These are phyloP conservation scores for Eufriesea mexicana DNA, from an alignment of 1,140 invertebrate genomes.

Conservation along the genomic window DNA sequence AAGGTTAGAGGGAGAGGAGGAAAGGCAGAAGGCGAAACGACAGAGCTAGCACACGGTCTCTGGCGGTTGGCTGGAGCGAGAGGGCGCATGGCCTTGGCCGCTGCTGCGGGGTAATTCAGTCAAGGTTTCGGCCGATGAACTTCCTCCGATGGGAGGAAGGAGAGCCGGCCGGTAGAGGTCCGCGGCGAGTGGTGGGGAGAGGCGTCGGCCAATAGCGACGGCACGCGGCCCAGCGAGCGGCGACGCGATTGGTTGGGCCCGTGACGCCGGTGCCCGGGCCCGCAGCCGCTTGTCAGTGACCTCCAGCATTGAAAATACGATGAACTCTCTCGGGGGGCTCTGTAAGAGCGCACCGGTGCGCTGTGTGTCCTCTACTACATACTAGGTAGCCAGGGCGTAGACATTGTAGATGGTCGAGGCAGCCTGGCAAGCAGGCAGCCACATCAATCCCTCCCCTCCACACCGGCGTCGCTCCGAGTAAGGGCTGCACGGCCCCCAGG, in stretches of 20 bases:
- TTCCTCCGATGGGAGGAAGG: slow-evolving; percentile 75
- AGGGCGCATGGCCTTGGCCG: slow-evolving; percentile 84
- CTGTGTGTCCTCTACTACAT: slow-evolving; percentile 68
- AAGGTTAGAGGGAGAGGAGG: slow-evolving; percentile 38
- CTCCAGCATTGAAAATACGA: slow-evolving; percentile 85
- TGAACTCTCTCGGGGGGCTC: slow-evolving; percentile 82
- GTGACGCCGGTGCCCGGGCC: slow-evolving; percentile 62
- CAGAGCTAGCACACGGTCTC: slow-evolving; percentile 40
- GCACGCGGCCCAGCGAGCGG: slow-evolving; percentile 60
- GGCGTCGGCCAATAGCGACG: slow-evolving; percentile 71
- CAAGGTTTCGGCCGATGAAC: slow-evolving; percentile 88
- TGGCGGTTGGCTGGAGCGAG: slow-evolving; percentile 70
- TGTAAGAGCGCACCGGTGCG: slow-evolving; percentile 63
- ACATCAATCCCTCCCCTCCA: slow-evolving; percentile 76
- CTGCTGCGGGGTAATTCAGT: slow-evolving; percentile 87
- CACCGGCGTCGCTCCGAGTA: slow-evolving; percentile 70
- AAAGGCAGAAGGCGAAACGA: slow-evolving; percentile 50
- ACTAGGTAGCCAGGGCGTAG: slow-evolving; percentile 78
- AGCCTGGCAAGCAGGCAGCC: slow-evolving; percentile 55
- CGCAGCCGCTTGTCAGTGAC: slow-evolving; percentile 83
- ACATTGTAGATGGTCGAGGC: slow-evolving; percentile 74
- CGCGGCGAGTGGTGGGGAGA: slow-evolving; percentile 67
- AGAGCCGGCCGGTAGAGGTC: slow-evolving; percentile 61
- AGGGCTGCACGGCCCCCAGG: slow-evolving; percentile 80
- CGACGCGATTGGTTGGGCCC: slow-evolving; percentile 66